Evolutionary conservation across 2,888 invertebrate species (phyloP).

Genomic region (Microctonus hyperodae): DNA sequence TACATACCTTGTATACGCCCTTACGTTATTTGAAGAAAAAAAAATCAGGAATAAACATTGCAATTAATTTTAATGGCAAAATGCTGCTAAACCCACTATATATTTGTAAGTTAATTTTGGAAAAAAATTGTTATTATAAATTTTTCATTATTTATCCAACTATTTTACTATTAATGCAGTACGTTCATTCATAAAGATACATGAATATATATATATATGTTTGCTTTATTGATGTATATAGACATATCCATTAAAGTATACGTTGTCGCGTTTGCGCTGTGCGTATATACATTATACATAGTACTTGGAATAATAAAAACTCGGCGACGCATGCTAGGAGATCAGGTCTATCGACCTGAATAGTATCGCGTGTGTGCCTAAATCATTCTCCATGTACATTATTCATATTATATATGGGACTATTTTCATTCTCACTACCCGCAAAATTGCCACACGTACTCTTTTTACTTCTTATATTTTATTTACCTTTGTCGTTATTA

Average conservation of each 20-base stretch:
- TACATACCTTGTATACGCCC: no score
- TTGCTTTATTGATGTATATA: no score
- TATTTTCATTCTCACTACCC: constrained; percentile 40
- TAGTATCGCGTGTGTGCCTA: constrained; percentile 39
- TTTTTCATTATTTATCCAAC: no score
- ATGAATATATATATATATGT: no score
- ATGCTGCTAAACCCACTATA: no score
- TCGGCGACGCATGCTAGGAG: constrained; percentile 38
- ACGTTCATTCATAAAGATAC: no score
- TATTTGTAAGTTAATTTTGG: no score
- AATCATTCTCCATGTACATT: constrained; percentile 47
- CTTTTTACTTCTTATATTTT: background rate
- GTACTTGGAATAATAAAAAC: constrained; percentile 17
- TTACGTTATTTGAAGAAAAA: background rate
- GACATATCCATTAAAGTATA: no score
- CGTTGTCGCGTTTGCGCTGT: background rate
- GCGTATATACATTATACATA: background rate
- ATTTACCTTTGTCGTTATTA: no score
- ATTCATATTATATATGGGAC: constrained; percentile 44
- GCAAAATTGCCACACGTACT: background rate
- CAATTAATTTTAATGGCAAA: no score
- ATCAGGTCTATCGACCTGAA: constrained; percentile 40
- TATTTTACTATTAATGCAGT: no score
- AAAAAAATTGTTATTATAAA: no score
- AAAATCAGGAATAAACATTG: background rate